phyloP scores from a whole-genome alignment of 2,888 invertebrate genomes.

The Lasioglossum villosulum region DNA sequence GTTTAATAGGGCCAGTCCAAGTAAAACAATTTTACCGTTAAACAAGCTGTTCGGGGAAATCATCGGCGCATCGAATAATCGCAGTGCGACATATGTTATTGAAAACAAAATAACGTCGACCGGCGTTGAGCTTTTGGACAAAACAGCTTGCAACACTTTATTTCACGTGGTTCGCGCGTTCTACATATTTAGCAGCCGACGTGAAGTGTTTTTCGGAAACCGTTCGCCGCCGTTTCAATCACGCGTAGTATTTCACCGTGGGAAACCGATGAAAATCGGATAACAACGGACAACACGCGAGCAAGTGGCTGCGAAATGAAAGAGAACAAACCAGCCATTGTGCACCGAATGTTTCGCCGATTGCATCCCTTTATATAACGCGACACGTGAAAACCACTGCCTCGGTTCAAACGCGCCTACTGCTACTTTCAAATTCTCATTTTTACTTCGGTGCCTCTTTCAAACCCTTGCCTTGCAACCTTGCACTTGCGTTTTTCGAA shows the following conservation, averaged over 20 bases:
- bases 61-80: background rate
- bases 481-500: no score
- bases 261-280: conserved; percentile 19
- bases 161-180: background rate
- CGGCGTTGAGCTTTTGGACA: background rate
- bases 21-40: background rate
- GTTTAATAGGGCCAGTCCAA: no score
- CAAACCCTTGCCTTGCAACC: background rate
- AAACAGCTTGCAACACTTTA: background rate
- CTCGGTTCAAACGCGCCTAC: background rate
- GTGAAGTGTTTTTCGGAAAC: background rate
- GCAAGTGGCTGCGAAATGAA: conserved; percentile 16
- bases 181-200: background rate
- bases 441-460: background rate
- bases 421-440: background rate
- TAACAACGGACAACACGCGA: background rate
- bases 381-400: conserved; percentile 8
- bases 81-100: background rate
- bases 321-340: conserved; percentile 16
- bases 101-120: background rate
- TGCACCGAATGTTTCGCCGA: conserved; percentile 14
- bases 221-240: background rate
- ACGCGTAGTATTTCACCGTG: background rate
- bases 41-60: background rate
- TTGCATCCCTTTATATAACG: background rate